phyloP scores from a whole-genome alignment of 2,888 invertebrate genomes.

The Lepidonotus clava region DNA sequence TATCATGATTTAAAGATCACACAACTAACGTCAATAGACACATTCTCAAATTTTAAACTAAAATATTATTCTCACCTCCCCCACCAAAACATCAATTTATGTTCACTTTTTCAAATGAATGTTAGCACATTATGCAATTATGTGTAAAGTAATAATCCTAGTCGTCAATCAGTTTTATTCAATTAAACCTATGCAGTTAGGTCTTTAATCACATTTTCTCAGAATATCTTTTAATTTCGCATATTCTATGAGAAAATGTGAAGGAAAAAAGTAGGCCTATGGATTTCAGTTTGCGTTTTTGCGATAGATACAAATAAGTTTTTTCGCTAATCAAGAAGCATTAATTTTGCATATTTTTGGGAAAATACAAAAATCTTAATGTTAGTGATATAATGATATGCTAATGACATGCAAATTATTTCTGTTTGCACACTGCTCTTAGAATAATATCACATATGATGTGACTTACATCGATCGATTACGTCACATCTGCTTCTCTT shows the following conservation, averaged over 20 bases:
- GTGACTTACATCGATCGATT: not conserved
- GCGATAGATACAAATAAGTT: too few relatives aligned
- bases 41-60: not conserved
- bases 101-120: too few relatives aligned
- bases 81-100: too few relatives aligned
- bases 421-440: slow-evolving; percentile 35
- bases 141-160: too few relatives aligned
- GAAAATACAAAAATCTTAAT: not conserved
- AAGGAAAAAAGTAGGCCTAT: too few relatives aligned
- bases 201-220: slow-evolving; percentile 45
- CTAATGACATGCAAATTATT: slow-evolving; percentile 2
- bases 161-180: too few relatives aligned
- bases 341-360: not conserved
- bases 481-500: not conserved
- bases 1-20: not conserved
- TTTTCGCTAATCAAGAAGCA: too few relatives aligned
- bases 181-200: too few relatives aligned
- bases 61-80: too few relatives aligned
- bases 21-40: not conserved
- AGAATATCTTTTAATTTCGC: not conserved
- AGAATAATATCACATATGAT: not conserved
- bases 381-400: not conserved
- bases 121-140: too few relatives aligned
- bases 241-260: slow-evolving; percentile 36
- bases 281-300: too few relatives aligned